Base-by-base conservation (phyloP, 2,113 vertebrate genomes). In the Hiodon alosoides region DNA sequence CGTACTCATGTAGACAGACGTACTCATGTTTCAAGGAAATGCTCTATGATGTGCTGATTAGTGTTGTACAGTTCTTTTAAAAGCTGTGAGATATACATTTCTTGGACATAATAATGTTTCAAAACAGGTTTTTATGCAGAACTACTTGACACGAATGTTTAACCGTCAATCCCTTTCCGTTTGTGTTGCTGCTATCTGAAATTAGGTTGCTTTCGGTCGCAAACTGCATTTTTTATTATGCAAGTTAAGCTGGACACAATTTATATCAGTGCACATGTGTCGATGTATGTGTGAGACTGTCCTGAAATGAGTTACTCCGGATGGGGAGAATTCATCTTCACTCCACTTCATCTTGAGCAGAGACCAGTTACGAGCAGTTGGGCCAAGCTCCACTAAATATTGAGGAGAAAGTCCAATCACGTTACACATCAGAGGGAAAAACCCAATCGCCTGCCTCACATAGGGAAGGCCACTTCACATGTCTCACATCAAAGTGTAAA, bases 161-260 rank as follows among this genome's bases (percentile, higher is more conserved):
- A 3, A 52, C 46, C 13, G 46, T 66, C 46, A 5, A 16, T 53
- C 60, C 17, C 6, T 7, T 66, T 73, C 61, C 4, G 51, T 73
- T 66, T 66, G 31, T 65, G 31, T 73, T 73, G 72, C 72, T 73
- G 72, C 72, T 73, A 73, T 48, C n/a, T 10, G 50, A 59, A 59
- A 64, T 60, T 72, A 73, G 50, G 59, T 53, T 53, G 51, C 7
- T 53, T n/a, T 54, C 3, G 0, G 50, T 17, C 3, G 10, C 31
- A 31, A 31, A 31, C 31, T 31, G 31, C 50, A 7, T 69, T 69
- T 64, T 65, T 57, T n/a, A 73, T 73, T 73, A 73, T 73, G 72
- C 72, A 73, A 66, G 50, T 73, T 31, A 55, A 66, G n/a, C 47
- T 55, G 13, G 51, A 66, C 61, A 17, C 50, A 65, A 65, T 17